Evolutionary conservation across 2,113 vertebrate genomes (phyloP), one percentile per base, ranked within the genome.

Genomic region (Tachuris rubrigastra): DNA sequence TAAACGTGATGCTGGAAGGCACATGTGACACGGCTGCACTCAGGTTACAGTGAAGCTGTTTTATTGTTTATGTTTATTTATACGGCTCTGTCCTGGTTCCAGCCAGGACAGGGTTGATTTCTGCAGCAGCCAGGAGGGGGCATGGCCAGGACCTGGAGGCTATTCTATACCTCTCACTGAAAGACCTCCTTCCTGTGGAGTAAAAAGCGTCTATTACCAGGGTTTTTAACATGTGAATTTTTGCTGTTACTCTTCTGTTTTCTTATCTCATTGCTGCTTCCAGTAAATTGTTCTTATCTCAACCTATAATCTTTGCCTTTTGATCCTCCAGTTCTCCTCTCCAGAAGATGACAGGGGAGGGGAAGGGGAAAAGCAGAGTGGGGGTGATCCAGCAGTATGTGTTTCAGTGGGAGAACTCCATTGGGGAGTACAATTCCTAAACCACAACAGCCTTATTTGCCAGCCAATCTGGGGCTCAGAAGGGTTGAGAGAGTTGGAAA

Each of bases 21-120:
- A 6, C 30, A 0, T 35, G 73, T 52, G 52, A 8, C 1, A 17
- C 1, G 0, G 23, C 42, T 56, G 44, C 10, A 2, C 12, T 52
- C 9, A 3, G 15, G 30, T 68, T 66, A 22, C 69, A 31, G 56
- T 20, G 39, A 37, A 76, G 49, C n/a, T 5, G 22, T 33, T 24
- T 35, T 28, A 4, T 31, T 27, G 5, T 9, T 78, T 41, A 39
- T 83, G 55, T 9, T 78, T 41, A 39, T 83, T 49, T 27, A 41
- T 30, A 52, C 72, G 66, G n/a, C 47, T 62, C 30, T 56, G 31
- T 56, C 53, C 53, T 12, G 30, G 53, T 21, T 55, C 30, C 53
- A 55, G 30, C 53, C 53, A 56, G 30, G 30, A 55, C 30, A 21
- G 53, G 53, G 30, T 33, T 33, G 18, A 55, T 55, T 55, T 55